Evolutionary conservation across 2,113 vertebrate genomes (phyloP).

Genomic region (Scytalopus superciliaris): DNA sequence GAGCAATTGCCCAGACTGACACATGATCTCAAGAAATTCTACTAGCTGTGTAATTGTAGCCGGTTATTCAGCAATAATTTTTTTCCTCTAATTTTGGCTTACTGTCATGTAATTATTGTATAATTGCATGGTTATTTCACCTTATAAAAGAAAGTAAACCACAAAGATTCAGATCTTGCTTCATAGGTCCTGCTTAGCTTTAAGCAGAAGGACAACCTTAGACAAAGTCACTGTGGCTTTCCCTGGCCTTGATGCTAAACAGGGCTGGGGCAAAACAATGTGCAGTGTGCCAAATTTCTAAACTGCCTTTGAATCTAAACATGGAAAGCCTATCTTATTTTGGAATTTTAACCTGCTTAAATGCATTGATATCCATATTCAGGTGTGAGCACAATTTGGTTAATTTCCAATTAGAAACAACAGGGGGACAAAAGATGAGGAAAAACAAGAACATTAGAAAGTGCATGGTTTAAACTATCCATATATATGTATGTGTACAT

Average conservation of each 20-base stretch:
- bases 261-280: neutral
- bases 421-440: neutral
- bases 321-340: neutral
- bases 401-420: neutral
- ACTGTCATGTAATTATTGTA: neutral
- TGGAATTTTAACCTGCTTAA: neutral
- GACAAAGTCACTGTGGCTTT: neutral
- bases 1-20: neutral
- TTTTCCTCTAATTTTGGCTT: neutral
- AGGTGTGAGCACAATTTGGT: neutral
- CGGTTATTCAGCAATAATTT: neutral
- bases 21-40: neutral
- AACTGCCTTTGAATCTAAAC: neutral
- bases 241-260: neutral
- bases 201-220: neutral
- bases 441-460: neutral
- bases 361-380: neutral
- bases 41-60: neutral
- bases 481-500: neutral
- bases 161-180: neutral
- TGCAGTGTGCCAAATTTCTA: neutral
- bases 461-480: neutral
- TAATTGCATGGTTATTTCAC: conserved; percentile 28
- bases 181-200: neutral
- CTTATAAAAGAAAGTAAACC: conserved; percentile 16